phyloP scores from a whole-genome alignment of 2,888 invertebrate genomes.

The Notodonta dromedarius region DNA sequence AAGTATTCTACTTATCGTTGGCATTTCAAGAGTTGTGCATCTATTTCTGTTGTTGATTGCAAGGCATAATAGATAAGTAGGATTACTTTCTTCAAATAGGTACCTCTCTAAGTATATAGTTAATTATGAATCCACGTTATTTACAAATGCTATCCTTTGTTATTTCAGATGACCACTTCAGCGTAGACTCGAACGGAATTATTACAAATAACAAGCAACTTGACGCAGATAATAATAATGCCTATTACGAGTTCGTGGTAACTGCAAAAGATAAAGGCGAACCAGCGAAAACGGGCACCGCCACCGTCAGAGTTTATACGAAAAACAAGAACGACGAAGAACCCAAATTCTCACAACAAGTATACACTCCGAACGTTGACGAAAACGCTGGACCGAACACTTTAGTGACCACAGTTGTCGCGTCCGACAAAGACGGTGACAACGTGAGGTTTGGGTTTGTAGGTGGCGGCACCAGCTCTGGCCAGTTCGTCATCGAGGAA shows the following conservation, averaged over 20 bases:
- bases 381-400: slow-evolving; percentile 98
- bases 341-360: slow-evolving; percentile 98
- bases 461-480: slow-evolving; percentile 94
- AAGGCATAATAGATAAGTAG: no score
- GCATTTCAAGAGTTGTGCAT: no score
- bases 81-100: background rate
- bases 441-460: slow-evolving; percentile 97
- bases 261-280: slow-evolving; percentile 98
- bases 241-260: slow-evolving; percentile 97
- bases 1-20: no score
- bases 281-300: slow-evolving; percentile 95
- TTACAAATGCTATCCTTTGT: background rate
- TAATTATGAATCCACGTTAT: background rate
- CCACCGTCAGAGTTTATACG: slow-evolving; percentile 97
- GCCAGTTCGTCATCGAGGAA: slow-evolving; percentile 97
- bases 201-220: slow-evolving; percentile 96
- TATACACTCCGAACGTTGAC: slow-evolving; percentile 97
- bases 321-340: slow-evolving; percentile 99
- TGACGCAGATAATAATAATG: slow-evolving; percentile 98
- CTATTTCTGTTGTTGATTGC: no score
- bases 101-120: background rate
- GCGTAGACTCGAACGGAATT: slow-evolving; percentile 95
- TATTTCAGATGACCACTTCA: slow-evolving; percentile 95
- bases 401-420: slow-evolving; percentile 97
- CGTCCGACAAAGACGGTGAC: slow-evolving; percentile 98